phyloP scores from a whole-genome alignment of 2,888 invertebrate species.

The Leptothorax acervorum region DNA sequence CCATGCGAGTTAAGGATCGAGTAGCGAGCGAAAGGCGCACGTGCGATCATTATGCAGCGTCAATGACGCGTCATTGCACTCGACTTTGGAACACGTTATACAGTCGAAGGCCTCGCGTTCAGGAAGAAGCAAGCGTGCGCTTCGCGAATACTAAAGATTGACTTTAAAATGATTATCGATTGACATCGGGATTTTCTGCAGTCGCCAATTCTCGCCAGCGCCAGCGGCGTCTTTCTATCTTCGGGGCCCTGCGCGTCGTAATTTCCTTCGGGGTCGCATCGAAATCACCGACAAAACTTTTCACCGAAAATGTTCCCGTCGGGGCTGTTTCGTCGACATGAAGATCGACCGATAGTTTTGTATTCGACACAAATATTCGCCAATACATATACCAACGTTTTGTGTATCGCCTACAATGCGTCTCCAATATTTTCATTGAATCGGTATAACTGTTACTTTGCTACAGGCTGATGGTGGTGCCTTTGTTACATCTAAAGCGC shows the following conservation, averaged over 20 bases:
- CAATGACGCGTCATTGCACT: slow-evolving; percentile 46
- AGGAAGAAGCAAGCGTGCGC: slow-evolving; percentile 45
- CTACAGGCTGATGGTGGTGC: too few relatives aligned
- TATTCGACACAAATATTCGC: background rate
- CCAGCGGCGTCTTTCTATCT: background rate
- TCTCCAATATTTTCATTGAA: background rate
- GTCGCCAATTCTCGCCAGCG: background rate
- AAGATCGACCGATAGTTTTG: background rate
- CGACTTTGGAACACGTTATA: slow-evolving; percentile 53
- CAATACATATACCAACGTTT: background rate
- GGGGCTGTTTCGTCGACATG: background rate
- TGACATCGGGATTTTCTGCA: slow-evolving; percentile 6
- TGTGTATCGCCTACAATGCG: background rate
- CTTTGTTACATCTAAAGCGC: background rate
- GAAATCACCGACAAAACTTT: background rate
- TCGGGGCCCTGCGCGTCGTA: background rate
- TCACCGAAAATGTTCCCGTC: background rate
- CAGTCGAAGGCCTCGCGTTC: slow-evolving; percentile 46
- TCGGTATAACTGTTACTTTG: background rate
- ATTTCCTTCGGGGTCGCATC: background rate
- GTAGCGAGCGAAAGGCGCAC: background rate
- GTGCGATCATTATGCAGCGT: slow-evolving; percentile 23
- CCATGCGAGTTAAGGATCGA: background rate
- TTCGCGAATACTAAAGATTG: slow-evolving; percentile 53
- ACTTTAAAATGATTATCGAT: slow-evolving; percentile 2